Conservation (phyloP, 2,888 invertebrate species). For the Sarcophaga carnaria region DNA sequence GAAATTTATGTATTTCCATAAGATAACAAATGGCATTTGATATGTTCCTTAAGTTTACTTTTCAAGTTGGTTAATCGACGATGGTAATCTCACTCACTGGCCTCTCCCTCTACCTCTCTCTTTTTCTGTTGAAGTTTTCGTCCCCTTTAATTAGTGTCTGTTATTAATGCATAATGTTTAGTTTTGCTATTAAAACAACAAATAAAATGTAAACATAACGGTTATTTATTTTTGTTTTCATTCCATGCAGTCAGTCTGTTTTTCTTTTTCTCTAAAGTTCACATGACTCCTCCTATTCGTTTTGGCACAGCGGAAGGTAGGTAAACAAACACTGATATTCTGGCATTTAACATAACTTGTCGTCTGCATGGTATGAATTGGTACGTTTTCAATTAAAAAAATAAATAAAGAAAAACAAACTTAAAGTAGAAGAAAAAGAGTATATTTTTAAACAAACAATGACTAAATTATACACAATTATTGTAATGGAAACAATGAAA, state of each 20-base stretch:
- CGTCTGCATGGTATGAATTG: constrained; percentile 13
- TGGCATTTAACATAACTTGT: constrained; percentile 23
- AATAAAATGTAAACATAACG: constrained; percentile 14
- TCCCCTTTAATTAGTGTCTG: too few species aligned
- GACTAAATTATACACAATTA: constrained; percentile 4
- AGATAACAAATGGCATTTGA: too few species aligned
- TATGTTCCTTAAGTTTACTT: too few species aligned
- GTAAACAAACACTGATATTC: background rate
- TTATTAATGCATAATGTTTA: background rate
- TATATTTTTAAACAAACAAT: constrained; percentile 6
- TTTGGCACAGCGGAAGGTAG: background rate
- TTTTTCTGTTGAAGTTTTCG: too few species aligned
- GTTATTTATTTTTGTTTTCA: constrained; percentile 2
- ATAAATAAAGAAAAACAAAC: background rate
- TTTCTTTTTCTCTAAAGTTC: constrained; percentile 21
- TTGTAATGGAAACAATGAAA: too few species aligned
- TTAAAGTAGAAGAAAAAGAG: too few species aligned
- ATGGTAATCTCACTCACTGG: too few species aligned
- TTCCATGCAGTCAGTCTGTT: background rate
- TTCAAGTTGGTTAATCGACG: too few species aligned
- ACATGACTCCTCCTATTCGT: constrained; percentile 9
- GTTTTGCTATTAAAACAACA: background rate
- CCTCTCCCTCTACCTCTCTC: too few species aligned
- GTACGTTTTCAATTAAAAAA: background rate
- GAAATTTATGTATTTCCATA: too few species aligned